Evolutionary conservation across 2,113 vertebrate genomes (phyloP).

Genomic region (Gila orcuttii): DNA sequence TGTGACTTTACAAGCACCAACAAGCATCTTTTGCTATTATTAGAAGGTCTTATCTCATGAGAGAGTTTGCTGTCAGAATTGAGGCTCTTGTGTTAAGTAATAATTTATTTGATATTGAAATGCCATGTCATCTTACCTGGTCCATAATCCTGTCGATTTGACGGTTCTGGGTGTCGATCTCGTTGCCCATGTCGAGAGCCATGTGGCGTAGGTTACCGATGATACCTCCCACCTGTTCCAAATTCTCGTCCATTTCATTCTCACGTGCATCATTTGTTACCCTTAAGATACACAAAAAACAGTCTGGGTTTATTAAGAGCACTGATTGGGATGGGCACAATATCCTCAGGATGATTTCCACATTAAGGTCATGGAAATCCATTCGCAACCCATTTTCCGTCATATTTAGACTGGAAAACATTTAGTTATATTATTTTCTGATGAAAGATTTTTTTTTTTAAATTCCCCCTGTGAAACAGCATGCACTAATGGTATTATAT

Average conservation of each 20-base stretch:
- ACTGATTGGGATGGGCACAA: background rate
- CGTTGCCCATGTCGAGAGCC: slow-evolving; percentile 99
- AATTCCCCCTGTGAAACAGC: background rate
- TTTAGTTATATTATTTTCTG: background rate
- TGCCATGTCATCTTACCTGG: slow-evolving; percentile 79
- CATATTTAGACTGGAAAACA: background rate
- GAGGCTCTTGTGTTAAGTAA: background rate
- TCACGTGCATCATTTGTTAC: slow-evolving; percentile 98
- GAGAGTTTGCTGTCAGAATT: background rate
- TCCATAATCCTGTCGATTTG: slow-evolving; percentile 99
- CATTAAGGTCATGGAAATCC: background rate
- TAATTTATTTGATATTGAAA: background rate
- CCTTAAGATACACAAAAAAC: slow-evolving; percentile 70
- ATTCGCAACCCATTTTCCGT: background rate
- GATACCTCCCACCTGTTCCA: slow-evolving; percentile 97
- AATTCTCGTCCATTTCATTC: slow-evolving; percentile 99
- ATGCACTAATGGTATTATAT: background rate
- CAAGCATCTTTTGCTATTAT: slow-evolving; percentile 13
- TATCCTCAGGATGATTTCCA: background rate
- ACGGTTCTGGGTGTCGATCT: slow-evolving; percentile 99
- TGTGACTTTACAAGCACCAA: background rate
- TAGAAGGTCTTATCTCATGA: background rate
- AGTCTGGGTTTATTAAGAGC: background rate
- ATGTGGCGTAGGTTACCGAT: slow-evolving; percentile 99
- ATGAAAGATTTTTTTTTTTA: background rate